Percentiles rank a stretch among this genome's conserved stretches.
phyloP scores from a whole-genome alignment of 2,797 vertebrate genomes.

The Epinephelus awoara region DNA sequence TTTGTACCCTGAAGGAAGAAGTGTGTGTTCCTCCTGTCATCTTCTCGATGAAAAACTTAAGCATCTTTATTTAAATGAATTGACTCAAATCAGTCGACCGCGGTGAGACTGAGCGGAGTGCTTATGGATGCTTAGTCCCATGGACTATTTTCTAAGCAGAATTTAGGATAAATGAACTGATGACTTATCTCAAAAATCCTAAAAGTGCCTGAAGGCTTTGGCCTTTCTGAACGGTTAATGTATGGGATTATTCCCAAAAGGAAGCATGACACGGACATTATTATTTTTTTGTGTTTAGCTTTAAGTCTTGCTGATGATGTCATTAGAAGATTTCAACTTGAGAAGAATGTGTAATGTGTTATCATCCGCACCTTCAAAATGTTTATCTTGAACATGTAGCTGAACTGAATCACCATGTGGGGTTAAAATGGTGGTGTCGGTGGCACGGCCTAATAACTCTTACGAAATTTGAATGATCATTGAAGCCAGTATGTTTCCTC shows the following conservation, averaged over 20 bases:
- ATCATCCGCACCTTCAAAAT: constrained; percentile 76
- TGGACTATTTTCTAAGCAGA: constrained; percentile 82
- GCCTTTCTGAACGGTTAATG: constrained; percentile 77
- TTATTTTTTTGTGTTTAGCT: constrained; percentile 65
- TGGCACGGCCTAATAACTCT: background rate
- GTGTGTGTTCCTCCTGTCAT: constrained; percentile 49
- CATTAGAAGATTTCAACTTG: constrained; percentile 60
- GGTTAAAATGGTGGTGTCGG: background rate
- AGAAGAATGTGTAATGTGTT: constrained; percentile 65
- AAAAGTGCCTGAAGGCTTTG: constrained; percentile 88
- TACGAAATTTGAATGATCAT: constrained; percentile 37
- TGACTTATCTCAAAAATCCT: constrained; percentile 75
- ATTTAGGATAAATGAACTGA: constrained; percentile 71
- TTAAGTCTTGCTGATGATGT: constrained; percentile 73
- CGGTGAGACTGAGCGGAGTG: constrained; percentile 65
- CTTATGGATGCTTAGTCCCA: constrained; percentile 83
- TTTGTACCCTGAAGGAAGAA: constrained; percentile 51
- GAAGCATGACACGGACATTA: constrained; percentile 65
- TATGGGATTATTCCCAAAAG: constrained; percentile 75
- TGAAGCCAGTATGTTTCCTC: constrained; percentile 54
- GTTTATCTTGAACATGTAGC: constrained; percentile 62
- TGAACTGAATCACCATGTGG: constrained; percentile 35
- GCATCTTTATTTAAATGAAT: constrained; percentile 65
- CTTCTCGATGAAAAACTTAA: constrained; percentile 27
- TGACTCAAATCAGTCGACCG: constrained; percentile 59